Evolutionary conservation across 2,113 vertebrate genomes (phyloP), one percentile per base, ranked within the genome.

Genomic region (Poeciliopsis turrubarensis): DNA sequence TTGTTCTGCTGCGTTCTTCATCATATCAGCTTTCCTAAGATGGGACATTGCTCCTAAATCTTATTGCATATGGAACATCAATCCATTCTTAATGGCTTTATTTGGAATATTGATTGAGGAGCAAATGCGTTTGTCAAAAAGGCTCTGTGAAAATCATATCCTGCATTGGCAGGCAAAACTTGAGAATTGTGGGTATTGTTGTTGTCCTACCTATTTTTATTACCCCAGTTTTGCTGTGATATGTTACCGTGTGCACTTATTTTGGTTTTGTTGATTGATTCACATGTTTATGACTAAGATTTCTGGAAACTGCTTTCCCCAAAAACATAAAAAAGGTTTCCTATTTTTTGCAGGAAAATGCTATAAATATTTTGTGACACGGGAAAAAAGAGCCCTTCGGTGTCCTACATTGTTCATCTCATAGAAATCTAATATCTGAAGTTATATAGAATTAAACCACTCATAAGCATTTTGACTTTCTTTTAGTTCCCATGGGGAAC

Each of bases 401-500:
- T 22, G 6, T 51, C 19, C 14, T 51, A 19, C 19, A 22, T 19
- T 19, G 19, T 22, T 22, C 14, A 15, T 41, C 39, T 41, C 13
- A 14, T 51, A 51, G 17, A 51, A 51, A 54, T 54, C 4, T 25
- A 2, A 57, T 9, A n/a, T n/a, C 19, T 11, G 51, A n/a, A 57
- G 19, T n/a, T 4, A 19, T 57, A 10, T n/a, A 57, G 51, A 10
- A 57, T 51, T 78, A 81, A 88, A 75, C 68, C 60, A 77, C 81
- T 82, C 70, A 78, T 70, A 70, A 74, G 64, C 30, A 78, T 81
- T 86, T 86, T 73, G 27, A 30, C 22, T 0, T 44, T 77, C 71
- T 73, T 60, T 87, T 82, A 68, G 73, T 67, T 57, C 65, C 79
- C 67, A 77, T 65, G 57, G 60, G 77, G 69, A 71, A 80, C 77